These are phyloP conservation scores for Drosophila acutilabella DNA, from an alignment of 2,888 invertebrate species.

Conservation along the genomic window DNA sequence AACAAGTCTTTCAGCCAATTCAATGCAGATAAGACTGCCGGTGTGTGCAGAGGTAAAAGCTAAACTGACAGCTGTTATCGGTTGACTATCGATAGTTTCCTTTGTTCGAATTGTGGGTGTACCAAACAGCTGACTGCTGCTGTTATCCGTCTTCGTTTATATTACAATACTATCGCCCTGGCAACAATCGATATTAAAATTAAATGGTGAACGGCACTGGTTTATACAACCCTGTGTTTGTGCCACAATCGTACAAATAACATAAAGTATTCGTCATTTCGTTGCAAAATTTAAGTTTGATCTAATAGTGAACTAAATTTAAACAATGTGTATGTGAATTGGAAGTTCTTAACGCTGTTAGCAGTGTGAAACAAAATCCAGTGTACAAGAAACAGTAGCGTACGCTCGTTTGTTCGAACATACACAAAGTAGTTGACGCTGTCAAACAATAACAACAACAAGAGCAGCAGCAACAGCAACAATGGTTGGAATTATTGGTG, in stretches of 20 bases:
- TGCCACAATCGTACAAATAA: slow-evolving; percentile 24
- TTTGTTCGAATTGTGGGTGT: neutral
- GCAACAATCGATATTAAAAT: neutral
- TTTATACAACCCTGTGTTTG: slow-evolving; percentile 34
- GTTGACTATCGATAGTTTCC: neutral
- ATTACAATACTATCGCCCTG: neutral
- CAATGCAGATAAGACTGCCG: neutral
- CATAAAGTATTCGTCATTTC: slow-evolving; percentile 36
- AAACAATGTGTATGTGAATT: slow-evolving; percentile 22
- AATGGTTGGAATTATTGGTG: slow-evolving; percentile 85
- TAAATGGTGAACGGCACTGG: slow-evolving; percentile 8
- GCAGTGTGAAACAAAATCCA: slow-evolving; percentile 10
- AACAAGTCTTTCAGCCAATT: neutral
- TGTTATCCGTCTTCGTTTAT: neutral
- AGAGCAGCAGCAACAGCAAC: slow-evolving; percentile 34
- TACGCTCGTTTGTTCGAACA: neutral
- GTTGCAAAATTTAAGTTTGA: slow-evolving; percentile 22
- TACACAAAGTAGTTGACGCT: slow-evolving; percentile 26
- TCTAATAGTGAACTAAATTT: slow-evolving; percentile 3
- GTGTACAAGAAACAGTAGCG: neutral
- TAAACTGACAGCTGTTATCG: neutral
- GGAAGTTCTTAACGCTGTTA: neutral
- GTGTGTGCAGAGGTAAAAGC: neutral
- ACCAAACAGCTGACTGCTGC: neutral
- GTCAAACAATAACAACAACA: slow-evolving; percentile 16